Conservation (phyloP, 2,113 vertebrate genomes). For the Bolborhynchus lineola region DNA sequence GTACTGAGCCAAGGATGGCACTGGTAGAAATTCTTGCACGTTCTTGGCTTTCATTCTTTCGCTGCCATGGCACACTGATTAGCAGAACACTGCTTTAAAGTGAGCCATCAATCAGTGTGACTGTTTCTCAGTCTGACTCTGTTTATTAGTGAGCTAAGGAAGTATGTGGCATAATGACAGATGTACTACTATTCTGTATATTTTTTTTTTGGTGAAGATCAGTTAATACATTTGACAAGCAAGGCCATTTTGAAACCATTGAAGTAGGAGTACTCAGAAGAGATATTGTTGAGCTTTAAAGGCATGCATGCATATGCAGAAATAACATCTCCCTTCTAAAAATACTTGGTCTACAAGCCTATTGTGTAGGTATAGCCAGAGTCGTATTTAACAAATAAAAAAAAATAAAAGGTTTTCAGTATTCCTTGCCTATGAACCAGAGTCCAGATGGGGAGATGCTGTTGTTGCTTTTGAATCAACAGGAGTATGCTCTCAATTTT, state of each 20-base stretch:
- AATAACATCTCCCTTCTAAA: background rate
- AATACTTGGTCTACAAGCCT: background rate
- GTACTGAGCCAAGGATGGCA: background rate
- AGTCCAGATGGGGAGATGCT: background rate
- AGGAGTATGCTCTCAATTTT: background rate
- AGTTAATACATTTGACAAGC: background rate
- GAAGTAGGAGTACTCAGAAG: background rate
- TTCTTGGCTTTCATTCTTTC: conserved; percentile 14
- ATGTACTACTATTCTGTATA: background rate
- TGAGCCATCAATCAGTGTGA: conserved; percentile 28
- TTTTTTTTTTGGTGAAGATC: background rate
- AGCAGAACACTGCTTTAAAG: conserved; percentile 12
- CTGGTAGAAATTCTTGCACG: background rate
- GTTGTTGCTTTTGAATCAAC: background rate
- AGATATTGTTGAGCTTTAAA: background rate
- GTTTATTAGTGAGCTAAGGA: background rate
- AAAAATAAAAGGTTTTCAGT: background rate
- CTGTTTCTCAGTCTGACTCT: background rate
- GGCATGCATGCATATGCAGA: background rate
- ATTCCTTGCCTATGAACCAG: background rate
- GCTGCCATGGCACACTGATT: background rate
- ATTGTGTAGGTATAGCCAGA: background rate
- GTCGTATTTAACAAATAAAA: background rate
- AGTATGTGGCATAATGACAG: background rate
- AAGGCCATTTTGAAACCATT: background rate